Evolutionary conservation across 2,888 invertebrate genomes (phyloP), one percentile per base, ranked within the genome.

Genomic region (Peribatodes rhomboidaria): DNA sequence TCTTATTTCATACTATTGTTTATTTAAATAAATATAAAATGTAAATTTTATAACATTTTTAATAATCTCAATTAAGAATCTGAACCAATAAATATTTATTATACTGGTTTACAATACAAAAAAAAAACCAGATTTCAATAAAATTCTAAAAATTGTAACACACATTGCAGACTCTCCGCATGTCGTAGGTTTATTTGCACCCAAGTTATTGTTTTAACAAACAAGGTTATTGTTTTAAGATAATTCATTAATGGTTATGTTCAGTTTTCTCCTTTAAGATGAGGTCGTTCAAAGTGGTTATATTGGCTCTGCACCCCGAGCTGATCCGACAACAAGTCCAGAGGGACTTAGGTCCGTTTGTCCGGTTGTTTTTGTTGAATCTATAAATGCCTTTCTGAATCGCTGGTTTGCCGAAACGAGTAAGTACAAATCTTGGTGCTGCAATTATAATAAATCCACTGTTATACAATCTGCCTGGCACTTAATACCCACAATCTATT

Each of bases 281-380:
- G 1, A 72, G 16, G 49, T 78, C 68, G 13, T 76, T 56, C 0
- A 71, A 63, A 0, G 84, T 84, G 33, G 77, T 79, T 20, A 83
- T 71, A 14, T 68, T 64, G 11, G 79, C 88, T 22, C 82, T 73
- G 67, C 88, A 88, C 8, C 83, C 84, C 6, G 75, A 68, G 65
- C 83, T 84, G 37, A 79, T 75, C 37, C 84, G 74, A 57, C 80
- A 78, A 68, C 89, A 89, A 11, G 84, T 84, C 89, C 88, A 89
- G 13, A 85, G 73, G 3, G 80, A 77, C 67, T 82, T 84, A 1
- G 75, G 73, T 0, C 86, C 87, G 7, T 75, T 78, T 39, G 84
- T 83, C 1, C 86, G 75, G 64, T 85, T 88, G 65, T 89, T 87
- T 54, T 69, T 68, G 47, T 76, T 77, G 54, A 73, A 79, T 10